Evolutionary conservation across 2,113 vertebrate species (phyloP).

Genomic region (Trochalopteron elliotii): DNA sequence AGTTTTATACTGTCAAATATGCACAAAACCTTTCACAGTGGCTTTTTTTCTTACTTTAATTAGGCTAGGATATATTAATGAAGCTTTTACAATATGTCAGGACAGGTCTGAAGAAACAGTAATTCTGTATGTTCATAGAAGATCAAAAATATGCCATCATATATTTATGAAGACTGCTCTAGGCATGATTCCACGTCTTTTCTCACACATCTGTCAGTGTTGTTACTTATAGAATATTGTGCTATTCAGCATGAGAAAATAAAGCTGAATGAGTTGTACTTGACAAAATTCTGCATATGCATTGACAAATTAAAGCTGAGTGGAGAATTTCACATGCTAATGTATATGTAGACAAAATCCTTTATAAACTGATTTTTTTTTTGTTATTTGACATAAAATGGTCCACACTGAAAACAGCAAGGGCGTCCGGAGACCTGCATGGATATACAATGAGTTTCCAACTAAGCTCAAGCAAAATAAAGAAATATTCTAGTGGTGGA

Average conservation of each 20-base stretch:
- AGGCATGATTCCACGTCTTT: not conserved
- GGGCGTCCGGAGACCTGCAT: not conserved
- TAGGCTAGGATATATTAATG: not conserved
- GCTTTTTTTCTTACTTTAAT: constrained; percentile 3
- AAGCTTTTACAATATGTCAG: not conserved
- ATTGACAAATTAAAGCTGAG: not conserved
- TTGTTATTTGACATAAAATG: not conserved
- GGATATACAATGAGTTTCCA: not conserved
- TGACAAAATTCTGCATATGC: not conserved
- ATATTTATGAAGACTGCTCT: not conserved
- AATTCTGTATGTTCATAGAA: not conserved
- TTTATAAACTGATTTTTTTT: not conserved
- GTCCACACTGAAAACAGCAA: not conserved
- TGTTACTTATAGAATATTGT: not conserved
- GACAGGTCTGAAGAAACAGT: not conserved
- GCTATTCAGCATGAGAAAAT: not conserved
- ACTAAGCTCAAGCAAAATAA: not conserved
- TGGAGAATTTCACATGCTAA: not conserved
- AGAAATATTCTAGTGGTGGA: not conserved
- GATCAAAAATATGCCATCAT: not conserved
- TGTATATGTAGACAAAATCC: not conserved
- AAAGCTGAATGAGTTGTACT: not conserved
- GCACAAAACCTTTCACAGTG: not conserved
- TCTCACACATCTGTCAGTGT: not conserved
- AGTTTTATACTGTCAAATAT: not conserved